Evolutionary conservation across 2,113 vertebrate species (phyloP), one percentile per base, ranked within the genome.

Genomic region (Alligator sinensis): DNA sequence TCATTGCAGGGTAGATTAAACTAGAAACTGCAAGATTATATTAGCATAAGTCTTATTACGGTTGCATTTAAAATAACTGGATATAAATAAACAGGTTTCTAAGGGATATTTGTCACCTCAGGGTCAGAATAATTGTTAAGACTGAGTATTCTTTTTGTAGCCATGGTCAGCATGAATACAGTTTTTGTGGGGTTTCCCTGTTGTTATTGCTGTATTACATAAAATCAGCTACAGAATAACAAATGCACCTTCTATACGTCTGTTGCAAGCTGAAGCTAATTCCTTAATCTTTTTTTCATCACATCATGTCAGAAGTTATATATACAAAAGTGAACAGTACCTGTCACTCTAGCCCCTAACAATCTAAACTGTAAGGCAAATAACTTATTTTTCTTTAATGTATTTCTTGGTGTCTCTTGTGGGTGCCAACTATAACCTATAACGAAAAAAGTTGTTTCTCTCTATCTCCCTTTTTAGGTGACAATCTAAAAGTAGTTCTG

Each of bases 261-360:
- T 96, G 87, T 91, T 78, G 55, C 5, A 4, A 92, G 84, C 91
- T 95, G 70, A 97, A 98, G 84, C 92, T 96, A 83, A 97, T 94
- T 96, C 87, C 87, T 86, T 89, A 92, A 87, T 79, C 79, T 93
- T 96, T 97, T 96, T 96, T 80, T 88, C 88, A 97, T 87, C 91
- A 62, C 79, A 98, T 98, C 91, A 98, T 94, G 95, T 98, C 97
- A 98, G 97, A 98, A 98, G 98, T 98, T 98, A 98, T 97, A 96
- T 97, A 97, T 94, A 97, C 97, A 98, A 97, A 97, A 98, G 96
- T 86, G 96, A 97, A 98, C 98, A 98, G 98, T 97, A 96, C 87
- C 98, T 98, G 97, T 98, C 98, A 98, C 97, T 98, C 97, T 97
- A 88, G 92, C 27, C 94, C 86, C 91, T 90, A 66, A 92, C 97